Base-by-base conservation (phyloP, 2,888 invertebrate species). In the Maniola hyperantus region DNA sequence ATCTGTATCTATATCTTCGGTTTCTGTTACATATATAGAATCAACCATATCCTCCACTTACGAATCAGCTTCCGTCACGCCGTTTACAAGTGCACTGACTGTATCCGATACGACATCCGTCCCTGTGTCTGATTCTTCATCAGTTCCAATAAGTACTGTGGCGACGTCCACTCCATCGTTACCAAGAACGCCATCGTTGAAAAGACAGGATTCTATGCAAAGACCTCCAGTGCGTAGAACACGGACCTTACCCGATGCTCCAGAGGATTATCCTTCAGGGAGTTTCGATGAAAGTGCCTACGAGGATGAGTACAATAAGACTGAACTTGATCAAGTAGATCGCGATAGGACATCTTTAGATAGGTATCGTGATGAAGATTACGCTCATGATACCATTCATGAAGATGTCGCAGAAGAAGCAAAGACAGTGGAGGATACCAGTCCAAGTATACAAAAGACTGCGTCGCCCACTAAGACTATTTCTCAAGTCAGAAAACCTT, bases 271-370 rank as follows among this genome's bases (percentile, higher is more conserved):
- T 79, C 71, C 78, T 74, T 83, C 85, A 79, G 83, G 84, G 73
- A 86, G 87, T 83, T 90, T 87, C 76, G 90, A 91, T 78, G 91
- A 91, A 90, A 91, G 91, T 91, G 91, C 91, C 91, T 92, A 91
- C 83, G 92, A 92, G 74, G 90, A 91, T 76, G 91, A 92, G 84
- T 91, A 90, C 80, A 76, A 91, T 86, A 91, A 91, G 91, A 91
- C 92, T 91, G 91, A 91, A 82, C 85, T 84, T 76, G 90, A 91
- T 84, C 88, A 88, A 88, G 82, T 81, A 78, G 90, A 91, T 71
- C 85, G 83, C 65, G 88, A 89, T 67, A 87, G 87, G 75, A 82
- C 83, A 65, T 90, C 91, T 76, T 81, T 91, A 73, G 90, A 91
- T 70, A 88, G 88, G 84, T 91, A 87, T 88, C 84, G 80, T 85